Conservation (phyloP, 1,140 invertebrate species). For the Wasmannia auropunctata region DNA sequence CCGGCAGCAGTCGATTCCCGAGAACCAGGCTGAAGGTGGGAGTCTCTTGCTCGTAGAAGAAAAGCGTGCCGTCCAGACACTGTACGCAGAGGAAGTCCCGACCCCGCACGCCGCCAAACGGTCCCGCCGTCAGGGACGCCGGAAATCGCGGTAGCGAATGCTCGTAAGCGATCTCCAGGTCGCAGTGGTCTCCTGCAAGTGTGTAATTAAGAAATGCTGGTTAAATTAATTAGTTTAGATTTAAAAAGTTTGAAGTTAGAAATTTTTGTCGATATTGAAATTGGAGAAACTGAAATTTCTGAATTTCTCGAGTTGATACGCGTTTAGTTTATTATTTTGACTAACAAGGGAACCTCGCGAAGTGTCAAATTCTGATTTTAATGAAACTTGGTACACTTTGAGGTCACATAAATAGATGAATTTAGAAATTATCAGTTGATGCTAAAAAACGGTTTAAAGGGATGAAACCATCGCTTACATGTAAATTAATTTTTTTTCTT, state of each 20-base stretch:
- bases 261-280: not conserved
- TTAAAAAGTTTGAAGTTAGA: not conserved
- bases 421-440: too few relatives aligned
- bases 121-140: slow-evolving; percentile 90
- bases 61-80: slow-evolving; percentile 92
- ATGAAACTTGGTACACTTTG: too few relatives aligned
- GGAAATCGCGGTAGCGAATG: slow-evolving; percentile 88
- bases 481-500: too few relatives aligned
- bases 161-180: slow-evolving; percentile 87
- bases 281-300: not conserved
- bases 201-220: not conserved
- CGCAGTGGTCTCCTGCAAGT: slow-evolving; percentile 87
- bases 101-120: slow-evolving; percentile 92
- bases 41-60: slow-evolving; percentile 95
- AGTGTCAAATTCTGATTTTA: not conserved
- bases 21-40: slow-evolving; percentile 91
- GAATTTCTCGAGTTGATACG: not conserved
- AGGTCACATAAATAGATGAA: too few relatives aligned
- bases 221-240: not conserved
- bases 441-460: too few relatives aligned
- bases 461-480: too few relatives aligned
- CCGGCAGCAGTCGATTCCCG: slow-evolving; percentile 91
- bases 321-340: not conserved
- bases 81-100: slow-evolving; percentile 95
- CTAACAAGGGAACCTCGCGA: not conserved